Evolutionary conservation across 2,113 vertebrate genomes (phyloP).

Genomic region (Varanus komodoensis): DNA sequence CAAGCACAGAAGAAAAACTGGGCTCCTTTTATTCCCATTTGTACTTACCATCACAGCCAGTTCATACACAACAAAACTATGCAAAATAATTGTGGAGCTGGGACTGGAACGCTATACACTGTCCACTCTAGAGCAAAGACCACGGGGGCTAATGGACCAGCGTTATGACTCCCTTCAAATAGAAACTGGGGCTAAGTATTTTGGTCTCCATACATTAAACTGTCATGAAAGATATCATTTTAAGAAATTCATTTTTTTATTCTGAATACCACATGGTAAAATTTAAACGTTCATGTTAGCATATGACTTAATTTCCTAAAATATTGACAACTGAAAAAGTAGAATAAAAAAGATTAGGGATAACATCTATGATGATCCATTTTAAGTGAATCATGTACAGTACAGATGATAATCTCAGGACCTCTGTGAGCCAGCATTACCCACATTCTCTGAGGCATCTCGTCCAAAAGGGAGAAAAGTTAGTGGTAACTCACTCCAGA

Average conservation of each 20-base stretch:
- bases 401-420: too few relatives aligned
- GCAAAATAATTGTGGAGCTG: neutral
- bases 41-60: neutral
- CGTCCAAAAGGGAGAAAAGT: too few relatives aligned
- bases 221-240: neutral
- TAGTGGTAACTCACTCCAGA: too few relatives aligned
- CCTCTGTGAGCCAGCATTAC: too few relatives aligned
- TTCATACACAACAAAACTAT: neutral
- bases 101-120: neutral
- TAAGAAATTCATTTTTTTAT: neutral
- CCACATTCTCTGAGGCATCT: too few relatives aligned
- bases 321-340: neutral
- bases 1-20: neutral
- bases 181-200: neutral
- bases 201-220: neutral
- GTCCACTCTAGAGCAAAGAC: neutral
- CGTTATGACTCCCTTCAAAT: neutral
- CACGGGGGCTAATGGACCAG: neutral
- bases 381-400: neutral
- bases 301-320: neutral
- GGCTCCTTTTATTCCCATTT: neutral
- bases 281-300: slow-evolving; percentile 30
- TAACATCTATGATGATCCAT: neutral
- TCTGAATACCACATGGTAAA: neutral
- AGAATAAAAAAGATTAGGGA: neutral